These are phyloP conservation scores for Eulemur rubriventer DNA, from an alignment of 2,797 vertebrate genomes.

Conservation along the genomic window DNA sequence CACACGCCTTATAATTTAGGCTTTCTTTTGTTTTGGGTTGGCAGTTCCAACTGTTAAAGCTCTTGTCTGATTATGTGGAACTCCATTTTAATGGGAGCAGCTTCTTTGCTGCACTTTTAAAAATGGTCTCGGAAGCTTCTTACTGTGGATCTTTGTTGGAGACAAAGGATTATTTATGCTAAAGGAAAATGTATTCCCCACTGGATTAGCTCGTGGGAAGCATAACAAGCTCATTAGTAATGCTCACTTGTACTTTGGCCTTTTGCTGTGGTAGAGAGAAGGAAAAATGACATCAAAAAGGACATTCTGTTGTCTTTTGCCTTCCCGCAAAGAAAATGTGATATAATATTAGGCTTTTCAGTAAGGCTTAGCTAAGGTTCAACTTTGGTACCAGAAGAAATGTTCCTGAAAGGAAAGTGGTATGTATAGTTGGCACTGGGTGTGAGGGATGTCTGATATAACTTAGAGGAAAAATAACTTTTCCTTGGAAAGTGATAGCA, in stretches of 20 bases:
- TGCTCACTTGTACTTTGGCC: conserved; percentile 81
- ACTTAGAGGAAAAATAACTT: neutral
- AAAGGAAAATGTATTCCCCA: conserved; percentile 84
- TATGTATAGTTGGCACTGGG: neutral
- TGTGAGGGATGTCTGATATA: conserved; percentile 36
- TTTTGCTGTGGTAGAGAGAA: conserved; percentile 79
- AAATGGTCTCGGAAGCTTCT: conserved; percentile 85
- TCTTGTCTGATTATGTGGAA: conserved; percentile 84
- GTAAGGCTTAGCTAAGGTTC: conserved; percentile 50
- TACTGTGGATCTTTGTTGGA: conserved; percentile 78
- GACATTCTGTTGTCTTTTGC: conserved; percentile 29
- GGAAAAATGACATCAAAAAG: conserved; percentile 77
- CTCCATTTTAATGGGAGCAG: conserved; percentile 84
- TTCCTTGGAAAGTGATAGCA: neutral
- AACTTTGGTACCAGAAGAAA: conserved; percentile 38
- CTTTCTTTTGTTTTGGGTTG: conserved; percentile 85
- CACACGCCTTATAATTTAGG: conserved; percentile 80
- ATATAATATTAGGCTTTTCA: neutral
- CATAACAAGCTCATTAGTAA: conserved; percentile 84
- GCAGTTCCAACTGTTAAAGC: conserved; percentile 82
- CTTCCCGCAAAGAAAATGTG: conserved; percentile 61
- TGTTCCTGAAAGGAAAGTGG: conserved; percentile 28
- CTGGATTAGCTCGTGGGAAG: conserved; percentile 84
- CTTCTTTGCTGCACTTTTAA: conserved; percentile 81
- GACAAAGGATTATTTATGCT: conserved; percentile 88